Conservation (phyloP, 2,113 vertebrate species). For the Amphilophus citrinellus region DNA sequence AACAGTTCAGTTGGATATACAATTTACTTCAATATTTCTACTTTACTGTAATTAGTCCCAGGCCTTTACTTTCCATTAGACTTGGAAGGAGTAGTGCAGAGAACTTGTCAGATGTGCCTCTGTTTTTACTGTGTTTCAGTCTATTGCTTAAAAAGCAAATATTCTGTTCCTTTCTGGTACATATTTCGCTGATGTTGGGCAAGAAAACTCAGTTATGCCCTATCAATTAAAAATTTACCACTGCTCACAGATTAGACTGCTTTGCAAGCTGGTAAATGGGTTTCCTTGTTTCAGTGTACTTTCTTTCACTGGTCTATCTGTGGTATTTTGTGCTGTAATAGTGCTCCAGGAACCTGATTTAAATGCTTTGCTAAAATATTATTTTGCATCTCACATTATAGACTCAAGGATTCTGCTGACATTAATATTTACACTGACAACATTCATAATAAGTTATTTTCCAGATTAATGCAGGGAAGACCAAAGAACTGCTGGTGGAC, state of each 20-base stretch:
- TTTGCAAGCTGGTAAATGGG: not conserved
- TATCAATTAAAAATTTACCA: not conserved
- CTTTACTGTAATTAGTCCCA: conserved; percentile 42
- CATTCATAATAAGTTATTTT: not conserved
- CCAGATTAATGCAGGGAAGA: too few relatives aligned
- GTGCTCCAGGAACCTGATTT: not conserved
- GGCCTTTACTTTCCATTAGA: conserved; percentile 20
- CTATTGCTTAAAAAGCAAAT: not conserved
- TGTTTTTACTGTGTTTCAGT: not conserved
- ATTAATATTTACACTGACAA: not conserved
- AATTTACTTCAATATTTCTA: not conserved
- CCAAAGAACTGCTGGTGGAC: too few relatives aligned
- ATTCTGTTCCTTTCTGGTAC: not conserved
- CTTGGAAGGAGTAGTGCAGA: not conserved
- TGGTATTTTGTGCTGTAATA: not conserved
- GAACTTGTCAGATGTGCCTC: not conserved
- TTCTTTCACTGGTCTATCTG: not conserved
- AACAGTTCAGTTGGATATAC: conserved; percentile 13
- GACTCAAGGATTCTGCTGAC: not conserved
- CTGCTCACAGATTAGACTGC: not conserved
- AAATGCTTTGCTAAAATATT: too few relatives aligned
- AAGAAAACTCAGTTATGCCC: not conserved
- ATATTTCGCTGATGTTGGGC: not conserved
- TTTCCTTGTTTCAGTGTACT: accelerated
- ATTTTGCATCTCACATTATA: not conserved